Percentiles rank a stretch among this genome's conserved stretches.
Evolutionary conservation across 2,797 vertebrate genomes (phyloP).

Genomic region (Parotocinclus haroldoi): DNA sequence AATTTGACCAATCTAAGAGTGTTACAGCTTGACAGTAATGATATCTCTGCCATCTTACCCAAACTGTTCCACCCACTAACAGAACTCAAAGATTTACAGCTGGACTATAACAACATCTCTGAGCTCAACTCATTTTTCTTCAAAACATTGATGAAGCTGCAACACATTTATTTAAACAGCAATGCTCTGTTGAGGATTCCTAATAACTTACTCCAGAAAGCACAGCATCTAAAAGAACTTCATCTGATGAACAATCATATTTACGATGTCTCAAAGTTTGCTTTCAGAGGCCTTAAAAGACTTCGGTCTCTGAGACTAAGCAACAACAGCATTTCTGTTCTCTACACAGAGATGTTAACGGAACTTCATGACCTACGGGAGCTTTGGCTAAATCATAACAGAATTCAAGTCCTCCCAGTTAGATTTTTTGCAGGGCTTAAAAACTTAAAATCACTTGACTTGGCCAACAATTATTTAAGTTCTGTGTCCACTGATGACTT

Average conservation of each 20-base stretch:
- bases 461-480: slow-evolving; percentile 53
- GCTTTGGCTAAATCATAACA: slow-evolving; percentile 57
- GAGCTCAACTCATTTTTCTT: slow-evolving; percentile 51
- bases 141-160: slow-evolving; percentile 47
- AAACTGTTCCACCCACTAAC: slow-evolving; percentile 45
- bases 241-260: slow-evolving; percentile 58
- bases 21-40: slow-evolving; percentile 58
- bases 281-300: slow-evolving; percentile 50
- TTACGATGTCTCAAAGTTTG: slow-evolving; percentile 29
- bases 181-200: slow-evolving; percentile 54
- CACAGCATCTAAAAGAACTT: slow-evolving; percentile 53
- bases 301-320: slow-evolving; percentile 52
- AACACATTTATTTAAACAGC: slow-evolving; percentile 55
- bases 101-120: slow-evolving; percentile 58
- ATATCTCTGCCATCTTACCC: slow-evolving; percentile 42
- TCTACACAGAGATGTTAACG: slow-evolving; percentile 50
- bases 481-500: slow-evolving; percentile 44
- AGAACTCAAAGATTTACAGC: slow-evolving; percentile 55
- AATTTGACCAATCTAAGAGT: slow-evolving; percentile 49
- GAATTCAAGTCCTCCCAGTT: slow-evolving; percentile 41
- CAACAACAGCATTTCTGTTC: slow-evolving; percentile 47
- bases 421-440: slow-evolving; percentile 45
- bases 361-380: slow-evolving; percentile 47
- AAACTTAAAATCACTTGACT: slow-evolving; percentile 49
- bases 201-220: slow-evolving; percentile 46